phyloP scores from a whole-genome alignment of 2,888 invertebrate species.

The Thumatha senex region DNA sequence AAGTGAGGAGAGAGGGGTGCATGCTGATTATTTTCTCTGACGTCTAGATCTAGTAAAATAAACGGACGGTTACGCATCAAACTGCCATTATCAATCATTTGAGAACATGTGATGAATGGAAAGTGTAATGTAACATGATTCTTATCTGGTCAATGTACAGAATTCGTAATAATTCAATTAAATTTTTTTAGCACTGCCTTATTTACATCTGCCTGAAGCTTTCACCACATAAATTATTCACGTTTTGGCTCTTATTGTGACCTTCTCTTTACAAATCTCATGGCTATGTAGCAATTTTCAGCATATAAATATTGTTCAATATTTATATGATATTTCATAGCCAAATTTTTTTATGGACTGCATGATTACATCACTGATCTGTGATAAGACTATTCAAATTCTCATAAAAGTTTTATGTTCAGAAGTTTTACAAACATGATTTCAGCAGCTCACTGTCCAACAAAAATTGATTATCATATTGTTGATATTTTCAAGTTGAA shows the following conservation, averaged over 20 bases:
- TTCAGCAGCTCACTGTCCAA: no score
- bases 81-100: slow-evolving; percentile 43
- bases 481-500: not conserved
- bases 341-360: not conserved
- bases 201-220: slow-evolving; percentile 17
- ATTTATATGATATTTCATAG: slow-evolving; percentile 7
- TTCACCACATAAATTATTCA: slow-evolving; percentile 26
- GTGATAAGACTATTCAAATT: no score
- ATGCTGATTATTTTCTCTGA: slow-evolving; percentile 50
- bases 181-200: slow-evolving; percentile 12
- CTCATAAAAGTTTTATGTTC: no score
- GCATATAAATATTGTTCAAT: slow-evolving; percentile 1
- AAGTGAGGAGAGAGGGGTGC: slow-evolving; percentile 44
- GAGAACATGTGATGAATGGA: slow-evolving; percentile 35
- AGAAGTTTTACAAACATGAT: no score
- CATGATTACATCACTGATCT: slow-evolving; percentile 20
- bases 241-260: slow-evolving; percentile 6
- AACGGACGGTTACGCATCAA: slow-evolving; percentile 30
- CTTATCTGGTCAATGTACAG: slow-evolving; percentile 4
- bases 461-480: no score
- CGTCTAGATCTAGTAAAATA: slow-evolving; percentile 41
- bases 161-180: not conserved
- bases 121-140: slow-evolving; percentile 14
- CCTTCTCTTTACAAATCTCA: slow-evolving; percentile 1
- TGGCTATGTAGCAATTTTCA: slow-evolving; percentile 2